Evolutionary conservation across 1,140 invertebrate genomes (phyloP).

Genomic region (Gonatopus flavifemur): DNA sequence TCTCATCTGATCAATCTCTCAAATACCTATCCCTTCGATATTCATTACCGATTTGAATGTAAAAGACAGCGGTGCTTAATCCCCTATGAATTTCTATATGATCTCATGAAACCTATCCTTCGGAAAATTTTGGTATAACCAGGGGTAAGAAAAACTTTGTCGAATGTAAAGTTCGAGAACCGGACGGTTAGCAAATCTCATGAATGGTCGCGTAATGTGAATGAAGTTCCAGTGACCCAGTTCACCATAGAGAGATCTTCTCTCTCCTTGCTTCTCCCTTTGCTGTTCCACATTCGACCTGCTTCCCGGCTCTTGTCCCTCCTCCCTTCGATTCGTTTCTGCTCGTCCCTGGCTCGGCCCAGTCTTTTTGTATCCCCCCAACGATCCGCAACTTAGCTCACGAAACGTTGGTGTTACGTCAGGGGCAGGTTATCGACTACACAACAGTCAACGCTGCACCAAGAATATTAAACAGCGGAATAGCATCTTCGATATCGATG

Average conservation of each 20-base stretch:
- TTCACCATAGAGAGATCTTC: too few species aligned
- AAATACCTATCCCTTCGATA: too few species aligned
- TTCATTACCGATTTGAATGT: too few species aligned
- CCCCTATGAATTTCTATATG: too few species aligned
- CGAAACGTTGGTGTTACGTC: conserved; percentile 41
- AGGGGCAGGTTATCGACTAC: conserved; percentile 43
- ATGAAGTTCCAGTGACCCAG: conserved; percentile 58
- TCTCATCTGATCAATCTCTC: too few species aligned
- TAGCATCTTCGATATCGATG: too few species aligned
- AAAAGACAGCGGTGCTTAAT: too few species aligned
- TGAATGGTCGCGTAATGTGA: conserved; percentile 59
- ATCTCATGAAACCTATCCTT: too few species aligned
- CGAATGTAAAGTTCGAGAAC: conserved; percentile 36
- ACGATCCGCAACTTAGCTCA: too few species aligned
- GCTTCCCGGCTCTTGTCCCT: conserved; percentile 9
- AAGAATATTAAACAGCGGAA: conserved; percentile 34
- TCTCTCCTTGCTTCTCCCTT: conserved; percentile 23
- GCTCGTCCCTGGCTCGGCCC: neutral
- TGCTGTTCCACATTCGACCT: conserved; percentile 10
- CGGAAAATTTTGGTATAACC: too few species aligned
- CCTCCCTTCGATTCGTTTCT: too few species aligned
- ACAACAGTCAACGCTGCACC: conserved; percentile 13
- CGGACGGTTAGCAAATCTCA: conserved; percentile 55
- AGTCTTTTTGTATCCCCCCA: conserved; percentile 12
- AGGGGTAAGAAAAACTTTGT: conserved; percentile 1